Percentiles rank a stretch among this genome's conserved stretches.
Conservation (phyloP, 2,888 invertebrate species). For the Thumatha senex region DNA sequence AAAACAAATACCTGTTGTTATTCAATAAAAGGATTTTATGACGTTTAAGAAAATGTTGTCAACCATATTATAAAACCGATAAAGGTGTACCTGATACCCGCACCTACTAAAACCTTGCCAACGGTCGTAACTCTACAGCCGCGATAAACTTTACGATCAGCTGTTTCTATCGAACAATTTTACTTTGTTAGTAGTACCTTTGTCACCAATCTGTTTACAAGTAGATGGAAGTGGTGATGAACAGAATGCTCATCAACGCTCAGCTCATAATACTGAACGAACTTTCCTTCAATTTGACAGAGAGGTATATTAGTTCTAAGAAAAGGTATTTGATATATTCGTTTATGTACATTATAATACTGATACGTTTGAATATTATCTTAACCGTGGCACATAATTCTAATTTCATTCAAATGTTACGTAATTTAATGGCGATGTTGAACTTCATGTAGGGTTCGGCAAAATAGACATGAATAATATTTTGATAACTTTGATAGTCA, state of each 20-base stretch:
- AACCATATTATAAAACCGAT: slow-evolving; percentile 1
- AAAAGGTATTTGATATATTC: too few relatives aligned
- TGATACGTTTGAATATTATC: background rate
- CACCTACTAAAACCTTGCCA: slow-evolving; percentile 13
- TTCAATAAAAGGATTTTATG: background rate
- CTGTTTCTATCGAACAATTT: slow-evolving; percentile 17
- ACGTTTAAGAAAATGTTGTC: background rate
- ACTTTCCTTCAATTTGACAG: too few relatives aligned
- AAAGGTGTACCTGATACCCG: slow-evolving; percentile 14
- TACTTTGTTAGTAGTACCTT: slow-evolving; percentile 14
- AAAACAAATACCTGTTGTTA: background rate
- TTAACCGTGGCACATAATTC: slow-evolving; percentile 1
- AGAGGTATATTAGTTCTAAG: too few relatives aligned
- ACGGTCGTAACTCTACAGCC: slow-evolving; percentile 19
- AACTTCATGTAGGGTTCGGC: background rate
- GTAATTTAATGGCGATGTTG: slow-evolving; percentile 4
- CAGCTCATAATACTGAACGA: too few relatives aligned
- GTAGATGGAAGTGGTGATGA: too few relatives aligned
- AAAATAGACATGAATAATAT: background rate
- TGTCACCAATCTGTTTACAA: background rate
- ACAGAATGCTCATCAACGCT: too few relatives aligned
- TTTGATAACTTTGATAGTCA: too few relatives aligned
- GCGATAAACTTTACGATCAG: slow-evolving; percentile 31
- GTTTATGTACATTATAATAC: too few relatives aligned
- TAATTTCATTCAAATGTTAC: slow-evolving; percentile 4